Conservation (phyloP, 1,140 invertebrate genomes). For the Potamilus streckersoni region DNA sequence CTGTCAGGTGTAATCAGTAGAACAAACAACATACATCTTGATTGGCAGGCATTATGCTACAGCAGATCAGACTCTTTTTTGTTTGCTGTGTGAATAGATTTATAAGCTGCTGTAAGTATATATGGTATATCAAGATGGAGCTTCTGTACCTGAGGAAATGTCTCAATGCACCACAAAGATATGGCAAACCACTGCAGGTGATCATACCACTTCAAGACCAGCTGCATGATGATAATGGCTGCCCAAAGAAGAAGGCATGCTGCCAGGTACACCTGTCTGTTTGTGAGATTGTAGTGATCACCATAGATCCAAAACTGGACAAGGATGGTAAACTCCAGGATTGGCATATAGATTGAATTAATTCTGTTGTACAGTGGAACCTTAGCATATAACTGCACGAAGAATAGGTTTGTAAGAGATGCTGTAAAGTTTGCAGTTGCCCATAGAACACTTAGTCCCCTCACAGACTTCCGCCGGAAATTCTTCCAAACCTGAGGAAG, state of each 20-base stretch:
- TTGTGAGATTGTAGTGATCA: conserved; percentile 7
- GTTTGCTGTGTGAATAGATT: too few relatives aligned
- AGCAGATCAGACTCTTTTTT: too few relatives aligned
- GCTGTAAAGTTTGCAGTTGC: conserved; percentile 50
- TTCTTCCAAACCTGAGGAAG: conserved; percentile 52
- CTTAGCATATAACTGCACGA: conserved; percentile 40
- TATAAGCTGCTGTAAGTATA: neutral
- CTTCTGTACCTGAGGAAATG: conserved; percentile 49
- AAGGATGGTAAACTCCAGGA: conserved; percentile 40
- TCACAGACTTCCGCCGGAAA: conserved; percentile 46
- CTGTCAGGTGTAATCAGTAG: too few relatives aligned
- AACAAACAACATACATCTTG: too few relatives aligned
- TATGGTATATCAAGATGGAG: neutral
- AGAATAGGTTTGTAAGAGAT: conserved; percentile 48
- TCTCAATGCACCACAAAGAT: conserved; percentile 47
- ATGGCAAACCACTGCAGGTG: conserved; percentile 47
- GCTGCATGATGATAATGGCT: conserved; percentile 31
- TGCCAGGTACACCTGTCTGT: conserved; percentile 27
- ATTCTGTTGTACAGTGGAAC: conserved; percentile 44
- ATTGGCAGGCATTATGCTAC: too few relatives aligned
- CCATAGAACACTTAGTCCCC: conserved; percentile 42
- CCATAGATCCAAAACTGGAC: conserved; percentile 44
- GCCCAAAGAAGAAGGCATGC: conserved; percentile 28
- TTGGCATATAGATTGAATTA: conserved; percentile 38
- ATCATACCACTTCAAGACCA: conserved; percentile 26